Evolutionary conservation across 2,888 invertebrate species (phyloP).

Genomic region (Ramazzottius varieornatus): DNA sequence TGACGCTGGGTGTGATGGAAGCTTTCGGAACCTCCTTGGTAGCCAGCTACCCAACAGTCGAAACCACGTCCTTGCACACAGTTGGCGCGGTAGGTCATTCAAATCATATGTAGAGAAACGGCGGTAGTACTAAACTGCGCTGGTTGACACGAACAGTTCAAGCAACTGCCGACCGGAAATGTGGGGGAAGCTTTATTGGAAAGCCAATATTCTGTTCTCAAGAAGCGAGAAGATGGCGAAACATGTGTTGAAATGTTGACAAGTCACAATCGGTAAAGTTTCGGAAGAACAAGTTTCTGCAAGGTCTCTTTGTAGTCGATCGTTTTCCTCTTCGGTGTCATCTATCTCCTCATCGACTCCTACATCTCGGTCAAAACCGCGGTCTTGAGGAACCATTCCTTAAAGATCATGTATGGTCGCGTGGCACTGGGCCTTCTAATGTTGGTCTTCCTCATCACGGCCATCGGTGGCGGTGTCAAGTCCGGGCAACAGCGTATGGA

Average conservation of each 20-base stretch:
- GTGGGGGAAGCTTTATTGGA: no score
- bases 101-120: no score
- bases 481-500: background rate
- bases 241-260: no score
- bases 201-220: no score
- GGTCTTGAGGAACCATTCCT: background rate
- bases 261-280: no score
- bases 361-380: background rate
- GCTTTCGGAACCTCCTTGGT: background rate
- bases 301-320: no score
- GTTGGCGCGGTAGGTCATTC: no score
- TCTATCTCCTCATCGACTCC: background rate
- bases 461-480: background rate
- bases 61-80: background rate
- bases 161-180: no score
- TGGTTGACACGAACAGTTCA: no score
- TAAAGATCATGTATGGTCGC: background rate
- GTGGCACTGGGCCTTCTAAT: background rate
- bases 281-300: no score
- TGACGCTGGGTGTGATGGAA: background rate
- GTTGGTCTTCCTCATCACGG: background rate
- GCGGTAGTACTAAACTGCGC: no score
- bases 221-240: no score
- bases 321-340: background rate
- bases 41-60: background rate